A percentile compares a stretch with the other conserved stretches of the same genome.
These are phyloP conservation scores for Hirtodrosophila histrioides DNA, from an alignment of 2,888 invertebrate genomes.

Conservation along the genomic window DNA sequence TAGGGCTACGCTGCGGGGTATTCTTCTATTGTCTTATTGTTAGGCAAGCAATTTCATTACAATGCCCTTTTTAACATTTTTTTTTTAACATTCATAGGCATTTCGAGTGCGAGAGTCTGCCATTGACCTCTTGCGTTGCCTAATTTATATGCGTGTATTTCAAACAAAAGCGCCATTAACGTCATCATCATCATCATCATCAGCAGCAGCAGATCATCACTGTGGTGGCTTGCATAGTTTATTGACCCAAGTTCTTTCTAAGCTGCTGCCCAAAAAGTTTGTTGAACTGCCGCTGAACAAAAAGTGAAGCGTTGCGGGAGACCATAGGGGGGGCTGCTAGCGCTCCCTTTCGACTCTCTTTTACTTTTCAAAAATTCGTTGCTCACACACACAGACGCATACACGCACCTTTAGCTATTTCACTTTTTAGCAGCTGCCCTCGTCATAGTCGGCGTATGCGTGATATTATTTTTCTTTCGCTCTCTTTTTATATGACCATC, in stretches of 20 bases:
- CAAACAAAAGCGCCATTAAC: conserved; percentile 56
- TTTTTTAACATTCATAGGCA: conserved; percentile 47
- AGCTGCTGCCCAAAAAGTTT: conserved; percentile 63
- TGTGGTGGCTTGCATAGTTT: conserved; percentile 62
- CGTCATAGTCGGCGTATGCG: conserved; percentile 66
- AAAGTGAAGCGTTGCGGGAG: conserved; percentile 62
- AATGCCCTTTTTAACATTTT: conserved; percentile 52
- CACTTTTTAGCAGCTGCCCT: conserved; percentile 52
- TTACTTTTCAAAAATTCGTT: conserved; percentile 49
- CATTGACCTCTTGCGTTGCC: conserved; percentile 60
- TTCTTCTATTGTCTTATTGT: conserved; percentile 23
- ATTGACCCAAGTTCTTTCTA: conserved; percentile 69
- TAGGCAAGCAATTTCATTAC: conserved; percentile 39
- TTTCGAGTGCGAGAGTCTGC: conserved; percentile 46
- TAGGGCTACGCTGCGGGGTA: background rate
- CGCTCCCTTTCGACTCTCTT: conserved; percentile 61
- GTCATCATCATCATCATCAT: conserved; percentile 37
- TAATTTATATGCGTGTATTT: conserved; percentile 58
- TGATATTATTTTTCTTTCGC: conserved; percentile 60
- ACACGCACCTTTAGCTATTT: conserved; percentile 49
- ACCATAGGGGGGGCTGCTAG: background rate
- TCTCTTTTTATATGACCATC: conserved; percentile 53
- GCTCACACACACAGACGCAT: conserved; percentile 17
- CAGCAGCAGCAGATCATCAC: conserved; percentile 44
- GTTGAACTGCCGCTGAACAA: conserved; percentile 61